Evolutionary conservation across 1,140 invertebrate species (phyloP).

Genomic region (Chionoecetes opilio): DNA sequence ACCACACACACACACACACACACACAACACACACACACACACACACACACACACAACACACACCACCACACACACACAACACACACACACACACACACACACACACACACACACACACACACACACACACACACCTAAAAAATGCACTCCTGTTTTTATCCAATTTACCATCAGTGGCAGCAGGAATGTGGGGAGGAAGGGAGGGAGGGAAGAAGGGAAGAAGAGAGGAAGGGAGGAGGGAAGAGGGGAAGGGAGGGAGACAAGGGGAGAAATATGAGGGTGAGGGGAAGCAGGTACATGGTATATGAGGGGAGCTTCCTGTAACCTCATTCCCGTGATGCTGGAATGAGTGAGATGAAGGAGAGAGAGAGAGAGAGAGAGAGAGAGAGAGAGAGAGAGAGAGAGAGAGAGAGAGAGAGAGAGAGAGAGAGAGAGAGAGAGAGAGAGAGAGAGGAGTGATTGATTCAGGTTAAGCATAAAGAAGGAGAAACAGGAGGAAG

Average conservation of each 20-base stretch:
- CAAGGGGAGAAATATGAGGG: background rate
- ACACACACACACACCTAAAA: background rate
- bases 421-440: background rate
- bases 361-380: constrained; percentile 7
- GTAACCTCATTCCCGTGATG: background rate
- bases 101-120: background rate
- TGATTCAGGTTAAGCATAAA: too few species aligned
- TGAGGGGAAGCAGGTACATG: background rate
- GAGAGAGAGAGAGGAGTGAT: too few species aligned
- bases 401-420: background rate
- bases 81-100: background rate
- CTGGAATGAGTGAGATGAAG: background rate
- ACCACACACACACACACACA: too few species aligned
- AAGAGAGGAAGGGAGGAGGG: too few species aligned
- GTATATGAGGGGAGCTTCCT: background rate
- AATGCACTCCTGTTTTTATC: background rate
- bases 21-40: too few species aligned
- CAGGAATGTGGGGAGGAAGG: background rate
- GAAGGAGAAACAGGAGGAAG: too few species aligned
- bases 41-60: too few species aligned
- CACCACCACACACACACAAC: too few species aligned
- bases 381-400: background rate
- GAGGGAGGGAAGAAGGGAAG: background rate
- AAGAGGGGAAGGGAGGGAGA: background rate
- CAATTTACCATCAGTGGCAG: background rate